Base-by-base conservation (phyloP, 2,113 vertebrate species). In the Atrichornis clamosus region DNA sequence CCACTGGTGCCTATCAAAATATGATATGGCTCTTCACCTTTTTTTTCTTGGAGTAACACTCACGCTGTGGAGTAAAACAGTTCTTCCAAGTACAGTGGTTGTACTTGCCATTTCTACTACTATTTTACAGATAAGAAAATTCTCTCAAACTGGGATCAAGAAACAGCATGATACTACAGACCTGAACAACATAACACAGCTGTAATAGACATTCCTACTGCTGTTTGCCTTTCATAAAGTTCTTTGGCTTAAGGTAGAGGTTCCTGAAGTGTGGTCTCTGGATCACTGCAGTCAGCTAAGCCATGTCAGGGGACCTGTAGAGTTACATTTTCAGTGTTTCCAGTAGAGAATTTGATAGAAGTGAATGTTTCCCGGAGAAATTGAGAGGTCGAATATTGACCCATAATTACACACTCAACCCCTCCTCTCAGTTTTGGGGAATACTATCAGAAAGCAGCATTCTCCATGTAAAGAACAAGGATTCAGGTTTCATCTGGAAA, bases 401-500 rank as follows among this genome's bases (percentile, higher is more conserved):
- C 24, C 16, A 19, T 33, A 78, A 84, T 50, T 44, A 44, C 49
- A 73, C 1, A 2, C 11, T 26, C 46, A 73, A 47, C 1, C 5
- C 33, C 26, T 67, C 49, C 58, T 67, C n/a, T 74, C 60, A 74
- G 2, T 50, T 85, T 7, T 2, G 30, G 15, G 49, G 21, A 85
- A 55, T 65, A 81, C 70, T 37, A 78, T 32, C 42, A 90, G 76
- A 92, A 89, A 95, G 39, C 42, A 84, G 19, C 13, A 56, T 78
- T 89, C 35, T 37, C 68, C 59, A 10, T 8, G 10, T 13, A 47
- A 75, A 85, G 84, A 95, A 19, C 47, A 35, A 63, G 44, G 84
- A 79, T 74, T 95, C 82, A 59, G 63, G 49, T 94, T 94, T 83
- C 85, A 93, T 63, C 33, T 95, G 75, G 69, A 96, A 93, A 95